These are phyloP conservation scores for Tringa solitaria DNA, from an alignment of 2,113 vertebrate genomes.

Conservation along the genomic window DNA sequence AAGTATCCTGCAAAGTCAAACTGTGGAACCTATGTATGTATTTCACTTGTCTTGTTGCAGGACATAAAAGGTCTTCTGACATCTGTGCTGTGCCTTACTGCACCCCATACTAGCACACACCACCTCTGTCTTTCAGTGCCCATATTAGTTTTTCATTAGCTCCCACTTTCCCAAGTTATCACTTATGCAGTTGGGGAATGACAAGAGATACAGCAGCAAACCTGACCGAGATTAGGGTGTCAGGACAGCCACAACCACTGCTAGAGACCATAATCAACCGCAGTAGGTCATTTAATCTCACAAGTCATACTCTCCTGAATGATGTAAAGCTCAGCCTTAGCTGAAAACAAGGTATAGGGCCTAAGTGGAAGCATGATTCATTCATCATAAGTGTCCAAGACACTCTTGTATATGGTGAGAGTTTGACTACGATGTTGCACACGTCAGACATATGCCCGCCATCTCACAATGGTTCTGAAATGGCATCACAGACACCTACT, in stretches of 20 bases:
- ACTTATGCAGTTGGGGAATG: background rate
- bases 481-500: background rate
- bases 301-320: background rate
- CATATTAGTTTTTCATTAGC: background rate
- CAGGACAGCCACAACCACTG: background rate
- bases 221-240: background rate
- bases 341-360: background rate
- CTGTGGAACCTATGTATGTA: background rate
- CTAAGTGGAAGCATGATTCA: background rate
- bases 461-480: background rate
- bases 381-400: background rate
- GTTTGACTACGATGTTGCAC: background rate
- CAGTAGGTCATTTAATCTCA: background rate
- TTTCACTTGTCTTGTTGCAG: background rate
- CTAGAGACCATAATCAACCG: background rate
- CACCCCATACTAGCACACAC: background rate
- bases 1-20: background rate
- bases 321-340: background rate
- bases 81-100: background rate
- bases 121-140: background rate
- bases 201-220: background rate
- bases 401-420: background rate
- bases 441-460: background rate
- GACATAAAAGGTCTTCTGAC: background rate
- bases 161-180: background rate